Conservation (phyloP, 2,797 vertebrate species). For the Salarias fasciatus region DNA sequence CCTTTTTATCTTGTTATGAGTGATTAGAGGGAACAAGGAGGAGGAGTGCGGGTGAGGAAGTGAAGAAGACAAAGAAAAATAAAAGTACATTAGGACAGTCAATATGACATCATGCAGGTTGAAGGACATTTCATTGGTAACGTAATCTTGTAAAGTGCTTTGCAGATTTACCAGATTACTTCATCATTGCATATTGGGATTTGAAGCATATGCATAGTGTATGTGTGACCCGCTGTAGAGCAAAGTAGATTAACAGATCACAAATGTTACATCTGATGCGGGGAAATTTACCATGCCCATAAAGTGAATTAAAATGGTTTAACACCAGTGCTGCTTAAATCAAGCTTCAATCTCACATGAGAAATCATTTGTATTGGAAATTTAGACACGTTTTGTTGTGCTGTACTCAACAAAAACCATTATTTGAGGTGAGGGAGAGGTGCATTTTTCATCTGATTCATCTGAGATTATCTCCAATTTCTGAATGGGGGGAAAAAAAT, state of each 20-base stretch:
- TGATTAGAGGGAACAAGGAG: slow-evolving; percentile 40
- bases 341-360: background rate
- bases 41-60: slow-evolving; percentile 13
- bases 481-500: background rate
- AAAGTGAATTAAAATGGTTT: background rate
- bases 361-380: background rate
- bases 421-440: background rate
- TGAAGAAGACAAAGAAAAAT: slow-evolving; percentile 52
- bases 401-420: background rate
- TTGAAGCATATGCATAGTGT: slow-evolving; percentile 27
- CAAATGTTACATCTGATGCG: background rate
- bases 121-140: slow-evolving; percentile 53
- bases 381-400: background rate
- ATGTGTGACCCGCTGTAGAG: slow-evolving; percentile 24
- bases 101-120: slow-evolving; percentile 62
- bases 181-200: slow-evolving; percentile 53
- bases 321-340: background rate
- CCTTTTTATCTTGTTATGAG: slow-evolving; percentile 71
- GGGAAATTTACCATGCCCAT: background rate
- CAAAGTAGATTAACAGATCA: slow-evolving; percentile 21
- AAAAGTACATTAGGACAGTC: slow-evolving; percentile 46
- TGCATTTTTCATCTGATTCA: background rate
- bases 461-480: background rate
- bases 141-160: slow-evolving; percentile 70
- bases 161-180: slow-evolving; percentile 58